Evolutionary conservation across 2,113 vertebrate genomes (phyloP).

Genomic region (Neogale vison): DNA sequence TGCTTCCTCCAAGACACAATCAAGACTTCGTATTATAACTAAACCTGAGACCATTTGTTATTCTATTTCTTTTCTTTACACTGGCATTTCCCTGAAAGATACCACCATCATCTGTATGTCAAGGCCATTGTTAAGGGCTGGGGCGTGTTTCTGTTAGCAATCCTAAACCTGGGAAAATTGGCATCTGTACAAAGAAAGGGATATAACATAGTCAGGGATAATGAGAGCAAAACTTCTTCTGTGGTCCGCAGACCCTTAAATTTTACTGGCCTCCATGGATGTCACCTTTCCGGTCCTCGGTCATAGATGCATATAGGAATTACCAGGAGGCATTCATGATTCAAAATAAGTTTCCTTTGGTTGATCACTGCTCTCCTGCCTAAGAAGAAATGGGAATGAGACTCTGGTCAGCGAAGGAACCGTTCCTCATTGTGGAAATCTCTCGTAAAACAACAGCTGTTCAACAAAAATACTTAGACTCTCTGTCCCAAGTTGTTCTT

Average conservation of each 20-base stretch:
- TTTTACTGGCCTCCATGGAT: neutral
- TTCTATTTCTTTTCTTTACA: neutral
- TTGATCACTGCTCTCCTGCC: neutral
- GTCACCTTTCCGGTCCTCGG: neutral
- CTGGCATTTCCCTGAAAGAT: neutral
- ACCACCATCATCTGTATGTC: neutral
- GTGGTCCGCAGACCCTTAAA: neutral
- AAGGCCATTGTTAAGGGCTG: neutral
- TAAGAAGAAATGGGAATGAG: neutral
- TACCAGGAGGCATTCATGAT: neutral
- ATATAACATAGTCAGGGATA: neutral
- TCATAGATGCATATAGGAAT: neutral
- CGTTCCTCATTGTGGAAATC: neutral
- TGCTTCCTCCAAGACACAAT: neutral
- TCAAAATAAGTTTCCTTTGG: neutral
- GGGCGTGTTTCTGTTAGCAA: neutral
- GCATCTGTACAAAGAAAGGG: neutral
- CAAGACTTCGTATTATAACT: neutral
- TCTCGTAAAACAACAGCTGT: neutral
- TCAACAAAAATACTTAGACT: neutral
- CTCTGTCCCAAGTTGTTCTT: neutral
- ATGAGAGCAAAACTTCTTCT: neutral
- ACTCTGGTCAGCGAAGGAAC: neutral
- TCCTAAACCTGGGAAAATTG: neutral
- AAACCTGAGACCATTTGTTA: neutral